Evolutionary conservation across 2,113 vertebrate genomes (phyloP).

Genomic region (Fregetta grallaria): DNA sequence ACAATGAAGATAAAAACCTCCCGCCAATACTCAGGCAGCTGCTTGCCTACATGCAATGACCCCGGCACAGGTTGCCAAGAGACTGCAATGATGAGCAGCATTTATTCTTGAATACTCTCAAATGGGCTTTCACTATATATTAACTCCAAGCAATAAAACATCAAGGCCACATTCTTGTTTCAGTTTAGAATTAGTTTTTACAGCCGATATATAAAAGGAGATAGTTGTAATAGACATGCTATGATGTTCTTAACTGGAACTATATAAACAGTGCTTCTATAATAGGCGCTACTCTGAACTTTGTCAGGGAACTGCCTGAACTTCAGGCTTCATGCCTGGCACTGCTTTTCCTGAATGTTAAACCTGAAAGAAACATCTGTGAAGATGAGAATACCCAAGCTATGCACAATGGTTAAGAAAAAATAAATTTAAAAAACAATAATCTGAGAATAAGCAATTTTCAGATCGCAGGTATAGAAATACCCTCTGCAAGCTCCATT

Average conservation of each 20-base stretch:
- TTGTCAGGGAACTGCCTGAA: neutral
- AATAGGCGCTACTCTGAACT: neutral
- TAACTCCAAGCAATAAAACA: slow-evolving; percentile 18
- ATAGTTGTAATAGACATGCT: neutral
- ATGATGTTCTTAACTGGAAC: neutral
- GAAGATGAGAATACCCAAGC: neutral
- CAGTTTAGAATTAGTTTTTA: slow-evolving; percentile 9
- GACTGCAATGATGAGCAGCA: slow-evolving; percentile 8
- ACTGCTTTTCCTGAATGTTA: neutral
- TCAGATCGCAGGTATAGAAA: neutral
- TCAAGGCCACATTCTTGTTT: neutral
- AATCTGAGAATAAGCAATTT: neutral
- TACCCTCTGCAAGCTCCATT: neutral
- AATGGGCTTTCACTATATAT: neutral
- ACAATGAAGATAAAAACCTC: slow-evolving; percentile 21
- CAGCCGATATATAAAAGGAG: neutral
- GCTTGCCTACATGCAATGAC: neutral
- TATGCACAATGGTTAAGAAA: neutral
- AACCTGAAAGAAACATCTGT: neutral
- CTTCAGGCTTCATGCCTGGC: neutral
- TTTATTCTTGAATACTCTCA: slow-evolving; percentile 21
- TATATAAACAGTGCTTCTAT: slow-evolving; percentile 24
- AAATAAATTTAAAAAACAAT: neutral
- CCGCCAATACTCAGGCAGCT: neutral
- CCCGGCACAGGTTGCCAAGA: slow-evolving; percentile 14